Percentiles rank a stretch among this genome's conserved stretches.
Conservation (phyloP, 2,888 invertebrate species). For the Phlogophora meticulosa region DNA sequence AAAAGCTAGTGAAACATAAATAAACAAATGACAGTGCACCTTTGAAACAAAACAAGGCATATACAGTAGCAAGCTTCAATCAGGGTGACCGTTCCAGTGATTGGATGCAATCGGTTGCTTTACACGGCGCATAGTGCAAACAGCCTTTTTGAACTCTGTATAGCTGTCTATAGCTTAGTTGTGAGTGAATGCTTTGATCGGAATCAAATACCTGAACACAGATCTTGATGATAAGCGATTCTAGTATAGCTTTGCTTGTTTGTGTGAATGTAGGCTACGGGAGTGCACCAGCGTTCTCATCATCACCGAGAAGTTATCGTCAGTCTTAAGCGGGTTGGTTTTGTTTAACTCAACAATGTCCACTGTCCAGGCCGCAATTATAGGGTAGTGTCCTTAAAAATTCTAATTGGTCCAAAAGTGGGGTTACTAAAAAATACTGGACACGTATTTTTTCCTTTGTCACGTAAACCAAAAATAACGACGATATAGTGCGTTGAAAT, state of each 20-base stretch:
- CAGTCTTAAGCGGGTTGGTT: no score
- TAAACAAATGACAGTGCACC: neutral
- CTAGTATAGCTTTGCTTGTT: neutral
- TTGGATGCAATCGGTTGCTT: slow-evolving; percentile 71
- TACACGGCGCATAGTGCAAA: slow-evolving; percentile 54
- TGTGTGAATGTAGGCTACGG: neutral
- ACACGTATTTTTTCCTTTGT: no score
- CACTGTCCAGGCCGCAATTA: no score
- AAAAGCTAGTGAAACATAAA: slow-evolving; percentile 3
- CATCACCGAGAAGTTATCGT: no score
- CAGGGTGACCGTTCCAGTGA: slow-evolving; percentile 71
- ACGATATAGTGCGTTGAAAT: no score
- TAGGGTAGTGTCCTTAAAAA: no score
- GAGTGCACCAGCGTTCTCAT: no score
- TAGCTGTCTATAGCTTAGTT: slow-evolving; percentile 19
- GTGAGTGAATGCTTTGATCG: slow-evolving; percentile 22
- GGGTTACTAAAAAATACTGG: no score
- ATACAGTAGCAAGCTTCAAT: slow-evolving; percentile 67
- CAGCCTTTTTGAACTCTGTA: slow-evolving; percentile 46
- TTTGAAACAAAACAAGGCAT: slow-evolving; percentile 50
- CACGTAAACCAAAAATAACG: no score
- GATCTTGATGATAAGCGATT: neutral
- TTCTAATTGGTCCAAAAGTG: no score
- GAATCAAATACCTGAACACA: slow-evolving; percentile 21
- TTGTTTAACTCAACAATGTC: no score